Evolutionary conservation across 2,113 vertebrate species (phyloP), one percentile per base, ranked within the genome.

Genomic region (Lophochroa leadbeateri): DNA sequence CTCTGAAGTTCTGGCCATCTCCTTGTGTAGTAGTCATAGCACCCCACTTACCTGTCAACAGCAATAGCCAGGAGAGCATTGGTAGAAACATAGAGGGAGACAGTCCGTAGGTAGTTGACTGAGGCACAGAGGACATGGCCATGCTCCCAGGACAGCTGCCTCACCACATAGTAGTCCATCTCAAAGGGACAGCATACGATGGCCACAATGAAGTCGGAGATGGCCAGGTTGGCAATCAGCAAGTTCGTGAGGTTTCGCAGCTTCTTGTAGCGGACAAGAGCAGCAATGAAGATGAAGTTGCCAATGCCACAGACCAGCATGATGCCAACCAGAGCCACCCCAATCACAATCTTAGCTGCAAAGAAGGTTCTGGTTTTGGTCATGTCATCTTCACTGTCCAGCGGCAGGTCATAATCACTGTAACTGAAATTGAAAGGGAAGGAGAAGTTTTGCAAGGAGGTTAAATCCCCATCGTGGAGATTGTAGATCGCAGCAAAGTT

Each of bases 161-260:
- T 98, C 13, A 99, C 98, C 89, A 99, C 99, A 0, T 99, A 99
- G 96, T 99, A 99, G 97, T 99, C 99, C 98, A 99, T 98, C 95
- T 99, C 98, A 9, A 99, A 99, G 4, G 99, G 99, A 82, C 99
- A 99, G 97, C 99, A 99, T 87, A 99, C 98, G 0, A 99, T 98
- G 20, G 99, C 99, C 90, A 99, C 99, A 1, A 99, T 97, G 95
- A 99, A 99, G 97, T 99, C 99, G 0, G 99, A 99, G 96, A 99
- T 98, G 61, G 99, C 99, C 98, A 99, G 95, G 94, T 99, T 99
- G 55, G 99, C 99, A 14, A 99, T 99, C 78, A 99, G 98, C 86
- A 99, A 97, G 97, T 99, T 99, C 95, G 99, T 99, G 95, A 99
- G 98, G 94, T 99, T 99, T 16, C 99, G 96, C 14, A 99, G 98